phyloP scores from a whole-genome alignment of 2,797 vertebrate genomes.

The Sebastes minor region DNA sequence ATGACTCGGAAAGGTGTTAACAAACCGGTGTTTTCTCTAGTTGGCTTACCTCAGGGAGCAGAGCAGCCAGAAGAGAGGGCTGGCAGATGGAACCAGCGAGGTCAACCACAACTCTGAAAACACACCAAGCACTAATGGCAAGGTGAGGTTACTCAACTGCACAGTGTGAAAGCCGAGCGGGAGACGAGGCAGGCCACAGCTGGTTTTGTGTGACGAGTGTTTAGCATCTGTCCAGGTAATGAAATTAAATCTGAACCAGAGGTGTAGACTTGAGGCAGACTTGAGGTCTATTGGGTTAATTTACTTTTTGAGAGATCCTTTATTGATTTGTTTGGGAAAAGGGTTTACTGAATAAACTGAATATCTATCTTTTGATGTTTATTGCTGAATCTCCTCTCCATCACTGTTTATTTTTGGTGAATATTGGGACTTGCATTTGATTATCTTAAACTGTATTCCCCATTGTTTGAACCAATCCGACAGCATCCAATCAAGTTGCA shows the following conservation, averaged over 20 bases:
- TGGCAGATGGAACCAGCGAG: constrained; percentile 86
- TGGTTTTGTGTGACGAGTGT: constrained; percentile 1
- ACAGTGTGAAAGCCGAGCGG: neutral
- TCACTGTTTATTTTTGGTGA: too few species aligned
- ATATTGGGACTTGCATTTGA: too few species aligned
- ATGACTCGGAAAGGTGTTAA: neutral
- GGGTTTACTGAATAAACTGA: too few species aligned
- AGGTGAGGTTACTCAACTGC: constrained; percentile 80
- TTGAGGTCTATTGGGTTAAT: too few species aligned
- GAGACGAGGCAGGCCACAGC: neutral
- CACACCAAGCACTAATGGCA: constrained; percentile 89
- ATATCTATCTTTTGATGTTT: too few species aligned
- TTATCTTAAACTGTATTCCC: too few species aligned
- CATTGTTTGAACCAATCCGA: too few species aligned
- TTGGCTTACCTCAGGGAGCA: constrained; percentile 93
- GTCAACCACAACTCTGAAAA: constrained; percentile 88
- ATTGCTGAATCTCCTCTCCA: too few species aligned
- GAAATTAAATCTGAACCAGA: neutral
- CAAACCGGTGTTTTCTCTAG: constrained; percentile 66
- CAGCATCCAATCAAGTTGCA: too few species aligned
- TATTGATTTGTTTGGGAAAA: too few species aligned
- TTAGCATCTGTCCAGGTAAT: neutral
- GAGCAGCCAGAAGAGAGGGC: constrained; percentile 88
- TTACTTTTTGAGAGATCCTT: too few species aligned
- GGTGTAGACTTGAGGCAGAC: too few species aligned